phyloP scores from a whole-genome alignment of 2,797 vertebrate genomes.

The Prionace glauca region DNA sequence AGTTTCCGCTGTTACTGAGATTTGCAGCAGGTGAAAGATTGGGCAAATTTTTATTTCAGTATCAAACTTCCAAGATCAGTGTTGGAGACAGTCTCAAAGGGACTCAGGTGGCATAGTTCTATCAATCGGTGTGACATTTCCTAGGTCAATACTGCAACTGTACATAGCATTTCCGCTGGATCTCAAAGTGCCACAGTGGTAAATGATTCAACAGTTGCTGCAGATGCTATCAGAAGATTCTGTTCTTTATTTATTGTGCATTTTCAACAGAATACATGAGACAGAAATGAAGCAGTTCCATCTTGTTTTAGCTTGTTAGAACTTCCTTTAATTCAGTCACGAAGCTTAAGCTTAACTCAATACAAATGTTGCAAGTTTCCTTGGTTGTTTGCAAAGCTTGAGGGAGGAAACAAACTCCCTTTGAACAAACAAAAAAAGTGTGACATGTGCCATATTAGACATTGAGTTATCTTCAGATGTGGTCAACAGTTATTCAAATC shows the following conservation, averaged over 20 bases:
- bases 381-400: background rate
- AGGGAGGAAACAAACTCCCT: background rate
- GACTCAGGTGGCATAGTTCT: background rate
- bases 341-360: background rate
- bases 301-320: background rate
- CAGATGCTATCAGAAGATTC: background rate
- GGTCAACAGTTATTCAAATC: background rate
- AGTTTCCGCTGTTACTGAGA: background rate
- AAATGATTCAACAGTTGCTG: background rate
- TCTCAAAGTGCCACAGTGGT: background rate
- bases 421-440: conserved; percentile 2
- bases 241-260: background rate
- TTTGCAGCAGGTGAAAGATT: background rate
- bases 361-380: background rate
- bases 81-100: too few species aligned
- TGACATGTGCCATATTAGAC: background rate
- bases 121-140: background rate
- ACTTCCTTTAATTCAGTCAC: background rate
- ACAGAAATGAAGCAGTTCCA: background rate
- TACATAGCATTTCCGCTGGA: background rate
- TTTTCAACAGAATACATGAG: background rate
- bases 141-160: too few species aligned
- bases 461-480: background rate
- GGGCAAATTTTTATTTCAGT: background rate
- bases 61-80: background rate